Percentiles rank a stretch among this genome's conserved stretches.
Evolutionary conservation across 2,797 vertebrate genomes (phyloP).

Genomic region (Galaxias olidus): DNA sequence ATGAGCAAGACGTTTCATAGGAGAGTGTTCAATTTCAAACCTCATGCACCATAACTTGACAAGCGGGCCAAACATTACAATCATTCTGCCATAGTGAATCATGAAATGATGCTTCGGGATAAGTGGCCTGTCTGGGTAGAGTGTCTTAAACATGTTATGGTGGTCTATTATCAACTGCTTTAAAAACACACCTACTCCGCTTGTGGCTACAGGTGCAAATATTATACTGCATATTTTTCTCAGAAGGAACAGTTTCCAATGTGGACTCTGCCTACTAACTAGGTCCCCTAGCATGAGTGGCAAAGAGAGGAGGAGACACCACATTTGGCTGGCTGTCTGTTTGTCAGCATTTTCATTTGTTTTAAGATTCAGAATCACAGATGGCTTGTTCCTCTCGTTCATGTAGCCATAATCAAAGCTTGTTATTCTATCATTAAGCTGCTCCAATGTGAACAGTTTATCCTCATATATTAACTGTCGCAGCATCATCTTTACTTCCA

Average conservation of each 20-base stretch:
- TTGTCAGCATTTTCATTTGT: constrained; percentile 13
- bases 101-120: constrained; percentile 27
- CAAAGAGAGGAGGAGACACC: constrained; percentile 15
- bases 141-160: constrained; percentile 14
- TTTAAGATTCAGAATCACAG: constrained; percentile 13
- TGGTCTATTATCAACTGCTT: constrained; percentile 19
- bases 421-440: constrained; percentile 11
- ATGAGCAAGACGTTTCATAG: constrained; percentile 26
- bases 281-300: constrained; percentile 13
- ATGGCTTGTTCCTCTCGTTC: constrained; percentile 26
- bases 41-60: constrained; percentile 29
- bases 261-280: background rate
- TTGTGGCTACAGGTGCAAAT: too few relatives aligned
- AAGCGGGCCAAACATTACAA: constrained; percentile 24
- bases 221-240: too few relatives aligned
- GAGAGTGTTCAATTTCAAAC: constrained; percentile 31
- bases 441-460: constrained; percentile 18
- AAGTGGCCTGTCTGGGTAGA: constrained; percentile 18
- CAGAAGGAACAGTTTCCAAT: too few relatives aligned
- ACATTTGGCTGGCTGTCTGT: constrained; percentile 16
- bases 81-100: constrained; percentile 21
- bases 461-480: constrained; percentile 13
- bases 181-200: constrained; percentile 1
- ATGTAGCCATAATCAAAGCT: constrained; percentile 21
- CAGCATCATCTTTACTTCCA: constrained; percentile 18